Conservation (phyloP, 2,888 invertebrate species). For the Pseudanteris insignis region DNA sequence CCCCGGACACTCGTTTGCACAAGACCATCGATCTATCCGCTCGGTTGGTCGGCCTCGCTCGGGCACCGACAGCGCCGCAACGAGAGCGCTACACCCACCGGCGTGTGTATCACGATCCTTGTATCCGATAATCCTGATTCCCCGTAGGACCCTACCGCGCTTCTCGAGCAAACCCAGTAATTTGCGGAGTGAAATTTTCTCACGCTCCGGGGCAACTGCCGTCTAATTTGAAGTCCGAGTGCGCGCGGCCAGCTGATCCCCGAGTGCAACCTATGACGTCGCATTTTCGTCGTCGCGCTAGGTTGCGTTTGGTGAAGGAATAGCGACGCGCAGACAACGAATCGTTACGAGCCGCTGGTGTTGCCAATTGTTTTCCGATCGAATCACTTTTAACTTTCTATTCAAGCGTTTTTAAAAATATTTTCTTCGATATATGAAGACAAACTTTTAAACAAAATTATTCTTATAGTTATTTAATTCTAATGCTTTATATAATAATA, state of each 20-base stretch:
- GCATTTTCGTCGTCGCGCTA: conserved; percentile 30
- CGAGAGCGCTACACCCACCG: conserved; percentile 34
- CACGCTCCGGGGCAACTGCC: conserved; percentile 46
- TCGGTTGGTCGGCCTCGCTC: conserved; percentile 21
- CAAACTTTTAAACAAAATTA: too few relatives aligned
- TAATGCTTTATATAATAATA: too few relatives aligned
- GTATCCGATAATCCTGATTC: conserved; percentile 45
- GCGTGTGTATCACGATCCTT: conserved; percentile 45
- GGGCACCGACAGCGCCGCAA: conserved; percentile 19
- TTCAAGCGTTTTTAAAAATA: too few relatives aligned
- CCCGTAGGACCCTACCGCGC: conserved; percentile 43
- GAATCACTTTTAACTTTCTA: too few relatives aligned
- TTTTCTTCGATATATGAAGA: too few relatives aligned
- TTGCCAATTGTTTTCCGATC: background rate
- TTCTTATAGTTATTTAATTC: too few relatives aligned
- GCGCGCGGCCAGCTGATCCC: conserved; percentile 17
- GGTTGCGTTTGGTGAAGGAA: conserved; percentile 11
- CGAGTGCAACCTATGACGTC: conserved; percentile 30
- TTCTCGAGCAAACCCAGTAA: conserved; percentile 42
- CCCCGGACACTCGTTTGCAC: conserved; percentile 41
- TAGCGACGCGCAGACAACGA: conserved; percentile 3
- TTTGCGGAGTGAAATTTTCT: conserved; percentile 46
- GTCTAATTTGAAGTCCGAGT: conserved; percentile 42
- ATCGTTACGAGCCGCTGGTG: background rate
- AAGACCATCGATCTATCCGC: conserved; percentile 45